phyloP scores from a whole-genome alignment of 92 coral and sea anemone genomes.

The Ricordea florida region DNA sequence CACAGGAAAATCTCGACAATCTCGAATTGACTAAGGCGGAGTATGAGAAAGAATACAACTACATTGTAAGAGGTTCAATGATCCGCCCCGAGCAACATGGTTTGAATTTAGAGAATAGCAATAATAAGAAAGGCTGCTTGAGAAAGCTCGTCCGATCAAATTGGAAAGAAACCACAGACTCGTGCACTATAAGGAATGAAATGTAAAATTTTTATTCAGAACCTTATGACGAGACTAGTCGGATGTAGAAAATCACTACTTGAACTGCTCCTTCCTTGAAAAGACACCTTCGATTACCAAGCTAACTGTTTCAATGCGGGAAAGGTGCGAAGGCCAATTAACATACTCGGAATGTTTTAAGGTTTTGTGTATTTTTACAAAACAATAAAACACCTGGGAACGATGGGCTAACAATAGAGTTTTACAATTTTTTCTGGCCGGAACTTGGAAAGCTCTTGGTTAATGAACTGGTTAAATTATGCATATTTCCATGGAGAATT shows the following conservation, averaged over 20 bases:
- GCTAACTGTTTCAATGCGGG: slow-evolving; percentile 4
- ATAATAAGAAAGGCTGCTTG: not conserved
- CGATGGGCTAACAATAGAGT: slow-evolving; percentile 12
- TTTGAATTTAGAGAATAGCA: slow-evolving; percentile 20
- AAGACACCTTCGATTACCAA: not conserved
- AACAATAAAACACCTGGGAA: not conserved
- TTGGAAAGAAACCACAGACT: not conserved
- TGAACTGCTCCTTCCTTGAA: not conserved
- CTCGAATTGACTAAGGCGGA: slow-evolving; percentile 9
- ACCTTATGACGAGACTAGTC: too few relatives aligned
- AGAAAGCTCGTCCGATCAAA: not conserved
- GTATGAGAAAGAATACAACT: slow-evolving; percentile 9
- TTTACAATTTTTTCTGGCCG: slow-evolving; percentile 16
- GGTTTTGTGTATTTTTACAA: not conserved
- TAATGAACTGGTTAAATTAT: not conserved
- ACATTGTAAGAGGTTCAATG: slow-evolving; percentile 8
- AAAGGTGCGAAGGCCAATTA: slow-evolving; percentile 1
- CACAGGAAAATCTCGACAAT: slow-evolving; percentile 5
- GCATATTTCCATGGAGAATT: not conserved
- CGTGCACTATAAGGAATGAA: not conserved
- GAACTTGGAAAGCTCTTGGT: not conserved
- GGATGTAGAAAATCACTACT: not conserved
- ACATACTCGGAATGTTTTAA: slow-evolving; percentile 1
- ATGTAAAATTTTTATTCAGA: too few relatives aligned
- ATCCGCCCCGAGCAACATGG: slow-evolving; percentile 37